Base-by-base conservation (phyloP, 2,888 invertebrate genomes). In the Mesorhabditis spiculigera region DNA sequence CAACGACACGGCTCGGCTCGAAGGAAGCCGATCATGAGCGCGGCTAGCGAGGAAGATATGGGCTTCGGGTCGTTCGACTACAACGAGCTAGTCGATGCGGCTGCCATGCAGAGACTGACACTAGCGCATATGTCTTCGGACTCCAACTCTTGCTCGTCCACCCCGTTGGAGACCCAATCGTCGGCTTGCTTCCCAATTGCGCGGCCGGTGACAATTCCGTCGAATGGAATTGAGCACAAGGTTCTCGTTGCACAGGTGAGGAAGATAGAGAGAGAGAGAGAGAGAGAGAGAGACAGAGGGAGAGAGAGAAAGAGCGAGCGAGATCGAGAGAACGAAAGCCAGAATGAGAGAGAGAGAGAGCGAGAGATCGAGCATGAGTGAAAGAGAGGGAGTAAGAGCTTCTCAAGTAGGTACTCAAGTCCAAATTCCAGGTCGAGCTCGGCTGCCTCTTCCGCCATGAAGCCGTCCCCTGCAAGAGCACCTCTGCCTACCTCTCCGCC, bases 401-500 rank as follows among this genome's bases (percentile, higher is more conserved):
- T 28, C 28, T 28, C 28, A 28, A 28, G 28, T 3, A 28, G 13
- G 8, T 28, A 28, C 28, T 28, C 28, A 28, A 28, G 28, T 1
- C 28, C 28, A 28, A 28, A 28, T 28, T 87, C 43, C 86, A 87
- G 70, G 77, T 87, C 66, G 87, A 88, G 67, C 75, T 88, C 45
- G 79, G 82, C 65, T 87, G 87, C 41, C 79, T 77, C 13, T 86
- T 87, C 77, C 83, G 83, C 68, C 87, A 88, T 74, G 84, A 86
- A 73, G 82, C 81, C 16, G 84, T 87, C 4, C 88, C 88, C 4
- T 86, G 86, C 63, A 77, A 81, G 10, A 81, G 83, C 10, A 79
- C 86, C 0, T 81, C 84, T 64, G 88, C 87, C 62, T 88, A 83
- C 78, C 80, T 88, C 65, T 86, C 86, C 70, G 87, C 87, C 41